These are phyloP conservation scores for Zaprionus vittiger DNA, from an alignment of 1,140 invertebrate genomes.

Conservation along the genomic window DNA sequence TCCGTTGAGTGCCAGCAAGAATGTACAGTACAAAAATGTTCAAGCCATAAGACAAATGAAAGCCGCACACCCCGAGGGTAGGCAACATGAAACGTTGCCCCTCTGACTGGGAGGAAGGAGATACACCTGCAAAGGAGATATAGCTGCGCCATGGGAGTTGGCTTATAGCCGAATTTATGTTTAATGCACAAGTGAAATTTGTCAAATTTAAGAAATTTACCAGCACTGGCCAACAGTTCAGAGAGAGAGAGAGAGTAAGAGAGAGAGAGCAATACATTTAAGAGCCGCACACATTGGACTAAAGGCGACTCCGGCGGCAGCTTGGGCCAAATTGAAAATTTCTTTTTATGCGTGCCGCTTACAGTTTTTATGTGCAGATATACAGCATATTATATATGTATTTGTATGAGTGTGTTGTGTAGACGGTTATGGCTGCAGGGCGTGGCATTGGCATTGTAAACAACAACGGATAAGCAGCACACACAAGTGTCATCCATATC, in stretches of 20 bases:
- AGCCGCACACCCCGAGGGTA: slow-evolving; percentile 23
- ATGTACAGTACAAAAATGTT: slow-evolving; percentile 47
- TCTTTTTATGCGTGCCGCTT: slow-evolving; percentile 71
- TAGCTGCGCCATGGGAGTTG: slow-evolving; percentile 4
- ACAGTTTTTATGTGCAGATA: slow-evolving; percentile 75
- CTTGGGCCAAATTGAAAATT: slow-evolving; percentile 68
- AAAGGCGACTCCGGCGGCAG: slow-evolving; percentile 39
- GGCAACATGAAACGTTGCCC: slow-evolving; percentile 4
- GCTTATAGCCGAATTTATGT: slow-evolving; percentile 63
- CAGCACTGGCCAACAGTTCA: slow-evolving; percentile 52
- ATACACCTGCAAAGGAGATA: not conserved
- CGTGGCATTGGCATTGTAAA: slow-evolving; percentile 75
- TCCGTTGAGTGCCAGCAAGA: slow-evolving; percentile 23
- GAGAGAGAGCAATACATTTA: slow-evolving; percentile 11
- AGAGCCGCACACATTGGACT: slow-evolving; percentile 16
- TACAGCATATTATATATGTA: slow-evolving; percentile 43
- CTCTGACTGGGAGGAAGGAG: not conserved
- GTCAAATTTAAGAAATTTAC: slow-evolving; percentile 60
- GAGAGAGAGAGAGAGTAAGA: slow-evolving; percentile 31
- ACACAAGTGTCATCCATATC: slow-evolving; percentile 71
- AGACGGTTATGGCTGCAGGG: slow-evolving; percentile 46
- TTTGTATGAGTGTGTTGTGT: slow-evolving; percentile 3
- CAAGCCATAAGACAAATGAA: slow-evolving; percentile 32
- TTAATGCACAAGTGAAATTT: slow-evolving; percentile 66
- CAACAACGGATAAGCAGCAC: slow-evolving; percentile 75